Base-by-base conservation (phyloP, 1,140 invertebrate genomes). In the Heliconius congener region DNA sequence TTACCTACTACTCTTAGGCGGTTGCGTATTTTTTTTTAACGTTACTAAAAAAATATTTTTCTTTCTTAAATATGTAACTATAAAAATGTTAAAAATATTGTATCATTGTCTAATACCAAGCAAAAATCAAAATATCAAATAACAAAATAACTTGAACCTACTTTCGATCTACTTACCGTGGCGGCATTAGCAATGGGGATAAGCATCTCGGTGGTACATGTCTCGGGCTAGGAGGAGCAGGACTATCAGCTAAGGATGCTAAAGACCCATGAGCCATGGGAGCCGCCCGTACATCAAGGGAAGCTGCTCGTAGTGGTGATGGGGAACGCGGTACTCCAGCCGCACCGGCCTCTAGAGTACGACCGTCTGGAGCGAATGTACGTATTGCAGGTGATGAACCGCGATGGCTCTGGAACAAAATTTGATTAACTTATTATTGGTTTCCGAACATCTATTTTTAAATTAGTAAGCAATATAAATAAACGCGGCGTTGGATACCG, bases 321-420 rank as follows among this genome's bases (percentile, higher is more conserved):
- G 97, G 97, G 0, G 97, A 97, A 52, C 97, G 95, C 3, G 95
- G 93, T 23, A 95, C 94, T 39, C 96, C 91, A 70, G 96, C 81
- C 93, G 96, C 73, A 92, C 96, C 85, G 92, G 97, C 81, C 95
- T 96, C 84, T 94, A 97, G 83, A 95, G 96, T 89, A 19, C 96
- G 95, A 11, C 97, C 97, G 84, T 97, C 97, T 0, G 97, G 97
- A 34, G 96, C 96, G 81, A 97, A 97, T 0, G 97, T 96, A 79
- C 97, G 95, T 77, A 98, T 97, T 82, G 97, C 97, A 0, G 97
- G 97, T 1, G 97, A 97, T 0, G 97, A 97, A 1, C 97, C 96
- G n/a, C 97, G 96, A 84, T 97, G 96, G 83, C 95, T 95, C 94
- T 96, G 91, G 18, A 90, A 76, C 60, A 66, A 66, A 27, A 27